Conservation (phyloP, 2,113 vertebrate species). For the Albula goreensis region DNA sequence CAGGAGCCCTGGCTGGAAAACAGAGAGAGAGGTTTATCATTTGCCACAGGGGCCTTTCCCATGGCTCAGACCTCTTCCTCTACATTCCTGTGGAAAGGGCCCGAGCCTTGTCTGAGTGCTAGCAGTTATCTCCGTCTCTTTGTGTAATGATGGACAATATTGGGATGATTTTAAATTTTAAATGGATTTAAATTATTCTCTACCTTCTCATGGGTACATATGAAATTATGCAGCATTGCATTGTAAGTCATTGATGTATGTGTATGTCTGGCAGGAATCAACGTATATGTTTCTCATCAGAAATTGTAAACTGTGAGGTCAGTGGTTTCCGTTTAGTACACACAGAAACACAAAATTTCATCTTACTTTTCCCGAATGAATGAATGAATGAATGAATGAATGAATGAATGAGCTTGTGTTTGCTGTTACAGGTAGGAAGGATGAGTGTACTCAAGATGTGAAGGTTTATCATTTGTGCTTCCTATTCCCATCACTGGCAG, state of each 20-base stretch:
- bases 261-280: neutral
- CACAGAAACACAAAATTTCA: neutral
- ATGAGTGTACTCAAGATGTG: neutral
- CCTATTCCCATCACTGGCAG: neutral
- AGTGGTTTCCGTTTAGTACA: neutral
- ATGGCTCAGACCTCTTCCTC: neutral
- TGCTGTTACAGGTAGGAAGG: neutral
- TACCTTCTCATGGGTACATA: neutral
- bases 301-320: too few species aligned
- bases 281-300: too few species aligned
- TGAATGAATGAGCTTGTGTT: neutral
- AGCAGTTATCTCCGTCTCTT: neutral
- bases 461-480: neutral
- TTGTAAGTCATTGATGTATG: neutral
- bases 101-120: neutral
- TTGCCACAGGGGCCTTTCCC: neutral
- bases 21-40: neutral
- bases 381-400: neutral
- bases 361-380: neutral
- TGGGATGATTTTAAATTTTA: neutral
- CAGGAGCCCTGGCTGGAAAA: neutral
- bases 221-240: neutral
- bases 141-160: neutral
- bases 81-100: neutral
- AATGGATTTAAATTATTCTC: neutral